Conservation (phyloP, 2,797 vertebrate species). For the Urophycis tenuis region DNA sequence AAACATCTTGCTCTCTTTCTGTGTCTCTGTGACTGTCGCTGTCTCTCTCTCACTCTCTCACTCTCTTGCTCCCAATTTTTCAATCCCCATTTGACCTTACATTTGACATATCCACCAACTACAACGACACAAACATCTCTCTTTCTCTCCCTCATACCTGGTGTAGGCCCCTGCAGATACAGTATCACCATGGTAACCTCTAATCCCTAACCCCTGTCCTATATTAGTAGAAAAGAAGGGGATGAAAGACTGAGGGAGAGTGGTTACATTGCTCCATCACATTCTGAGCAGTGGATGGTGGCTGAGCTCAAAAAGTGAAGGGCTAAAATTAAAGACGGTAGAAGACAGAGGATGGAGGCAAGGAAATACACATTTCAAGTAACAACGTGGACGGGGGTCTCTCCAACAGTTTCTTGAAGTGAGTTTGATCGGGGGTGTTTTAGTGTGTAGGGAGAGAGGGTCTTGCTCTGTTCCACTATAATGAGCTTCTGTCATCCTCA, state of each 20-base stretch:
- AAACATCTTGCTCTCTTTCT: too few species aligned
- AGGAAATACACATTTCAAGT: neutral
- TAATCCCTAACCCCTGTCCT: neutral
- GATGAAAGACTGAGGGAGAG: neutral
- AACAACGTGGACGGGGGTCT: neutral
- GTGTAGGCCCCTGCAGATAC: neutral
- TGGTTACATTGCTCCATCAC: neutral
- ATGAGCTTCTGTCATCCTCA: too few species aligned
- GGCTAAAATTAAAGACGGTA: too few species aligned
- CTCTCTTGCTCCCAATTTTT: neutral
- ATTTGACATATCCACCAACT: neutral
- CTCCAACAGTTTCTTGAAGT: neutral
- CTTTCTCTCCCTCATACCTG: neutral
- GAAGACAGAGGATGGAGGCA: neutral
- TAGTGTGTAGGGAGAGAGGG: neutral
- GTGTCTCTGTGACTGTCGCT: too few species aligned
- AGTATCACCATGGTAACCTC: neutral
- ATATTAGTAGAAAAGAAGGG: neutral
- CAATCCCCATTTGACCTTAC: neutral
- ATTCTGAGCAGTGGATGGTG: neutral
- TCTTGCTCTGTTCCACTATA: neutral
- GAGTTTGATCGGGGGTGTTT: neutral
- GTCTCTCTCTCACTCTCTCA: neutral
- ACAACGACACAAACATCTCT: neutral
- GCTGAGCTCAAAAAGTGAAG: too few species aligned